Evolutionary conservation across 2,797 vertebrate species (phyloP), one percentile per base, ranked within the genome.

Genomic region (Champsocephalus gunnari): DNA sequence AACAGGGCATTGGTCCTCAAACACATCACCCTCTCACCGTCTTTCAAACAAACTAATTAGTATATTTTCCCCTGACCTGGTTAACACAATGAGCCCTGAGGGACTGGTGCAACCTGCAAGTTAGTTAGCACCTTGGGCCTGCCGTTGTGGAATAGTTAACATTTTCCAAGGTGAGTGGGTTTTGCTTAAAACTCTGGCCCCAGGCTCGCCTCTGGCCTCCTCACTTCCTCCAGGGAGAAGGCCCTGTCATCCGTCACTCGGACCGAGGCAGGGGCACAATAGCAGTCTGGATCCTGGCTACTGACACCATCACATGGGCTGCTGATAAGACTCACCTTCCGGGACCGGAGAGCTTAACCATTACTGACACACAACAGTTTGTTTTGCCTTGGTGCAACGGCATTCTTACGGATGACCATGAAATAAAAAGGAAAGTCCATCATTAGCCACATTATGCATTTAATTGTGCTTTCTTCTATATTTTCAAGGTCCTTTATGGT

Each of bases 301-400:
- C 92, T 85, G 86, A 93, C 89, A 91, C 92, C 90, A 89, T 91
- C 89, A 85, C 92, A 86, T 87, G 87, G 85, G 74, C 82, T 90
- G 91, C 94, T 95, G 95, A 95, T 95, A 95, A 95, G 93, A 86
- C 91, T 93, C 90, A 90, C 91, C 93, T 95, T 95, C 94, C 94
- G 92, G 94, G 90, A 94, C 90, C 77, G 72, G 76, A 88, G 84
- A 89, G 79, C 86, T 84, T 75, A 90, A 83, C 79, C 82, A 82
- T 88, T 83, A 86, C 79, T 82, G 87, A 92, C 86, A 93, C 80
- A 92, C 87, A 88, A 90, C 83, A 53, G 83, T 72, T 92, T 92
- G 90, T 83, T 38, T 38, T 38, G 34, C 7, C 34, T 38, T 38
- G 34, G 34, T 83, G 58, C 75, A 83, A 45, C 83, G 88, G 84